phyloP scores from a whole-genome alignment of 2,888 invertebrate species.

The Andrena bucephala region DNA sequence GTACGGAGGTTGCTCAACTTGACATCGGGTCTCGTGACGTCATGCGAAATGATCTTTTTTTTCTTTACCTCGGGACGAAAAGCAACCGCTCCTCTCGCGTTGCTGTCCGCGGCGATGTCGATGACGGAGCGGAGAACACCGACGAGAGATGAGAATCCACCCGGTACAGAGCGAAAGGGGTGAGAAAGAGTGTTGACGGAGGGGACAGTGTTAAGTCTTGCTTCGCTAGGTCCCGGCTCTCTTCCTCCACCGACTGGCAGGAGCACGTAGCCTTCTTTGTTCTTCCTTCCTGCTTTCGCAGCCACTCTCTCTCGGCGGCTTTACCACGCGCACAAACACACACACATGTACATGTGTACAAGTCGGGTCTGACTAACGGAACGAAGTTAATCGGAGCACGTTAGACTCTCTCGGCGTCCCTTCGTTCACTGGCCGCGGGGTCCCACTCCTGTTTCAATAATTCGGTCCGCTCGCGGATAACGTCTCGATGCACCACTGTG shows the following conservation, averaged over 20 bases:
- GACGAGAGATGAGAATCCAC: constrained; percentile 41
- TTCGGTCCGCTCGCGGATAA: constrained; percentile 6
- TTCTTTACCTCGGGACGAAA: constrained; percentile 74
- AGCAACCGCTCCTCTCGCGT: constrained; percentile 42
- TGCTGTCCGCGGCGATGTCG: constrained; percentile 43
- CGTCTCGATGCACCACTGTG: constrained; percentile 12
- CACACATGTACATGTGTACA: constrained; percentile 18
- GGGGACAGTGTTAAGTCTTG: constrained; percentile 52
- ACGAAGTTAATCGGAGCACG: constrained; percentile 75
- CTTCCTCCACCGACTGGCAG: constrained; percentile 55
- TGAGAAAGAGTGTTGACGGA: constrained; percentile 35
- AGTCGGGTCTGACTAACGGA: constrained; percentile 71
- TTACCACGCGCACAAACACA: constrained; percentile 41
- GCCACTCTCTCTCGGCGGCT: constrained; percentile 47
- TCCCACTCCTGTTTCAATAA: constrained; percentile 19
- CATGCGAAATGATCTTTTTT: constrained; percentile 69
- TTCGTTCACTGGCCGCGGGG: constrained; percentile 35
- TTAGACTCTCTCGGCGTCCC: constrained; percentile 53
- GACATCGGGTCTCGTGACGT: constrained; percentile 71
- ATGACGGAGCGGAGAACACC: constrained; percentile 26
- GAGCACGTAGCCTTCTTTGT: constrained; percentile 73
- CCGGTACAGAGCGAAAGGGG: constrained; percentile 27
- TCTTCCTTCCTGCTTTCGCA: constrained; percentile 72
- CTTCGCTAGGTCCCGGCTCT: constrained; percentile 45
- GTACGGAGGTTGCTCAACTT: constrained; percentile 78